Evolutionary conservation across 2,888 invertebrate genomes (phyloP), one percentile per base, ranked within the genome.

Genomic region (Meganola albula): DNA sequence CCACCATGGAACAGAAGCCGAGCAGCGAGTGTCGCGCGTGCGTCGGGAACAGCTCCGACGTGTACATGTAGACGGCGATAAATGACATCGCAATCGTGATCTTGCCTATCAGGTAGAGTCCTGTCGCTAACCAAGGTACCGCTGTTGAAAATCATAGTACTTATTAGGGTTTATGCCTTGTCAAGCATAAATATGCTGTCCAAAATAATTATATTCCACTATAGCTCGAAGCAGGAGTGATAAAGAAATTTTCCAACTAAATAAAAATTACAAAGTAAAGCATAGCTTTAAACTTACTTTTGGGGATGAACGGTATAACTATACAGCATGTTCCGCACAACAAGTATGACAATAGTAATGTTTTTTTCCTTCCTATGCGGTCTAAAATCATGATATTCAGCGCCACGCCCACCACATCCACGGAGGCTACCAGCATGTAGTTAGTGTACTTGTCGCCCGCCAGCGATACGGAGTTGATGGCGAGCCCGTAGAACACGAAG

Each of bases 401-500:
- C 29, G 90, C 75, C 52, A 92, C 92, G 0, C 91, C 92, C 1
- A 93, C 90, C 44, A 93, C 89, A 68, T 94, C 94, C 33, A 92
- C 89, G 34, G 90, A 72, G 12, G 89, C 87, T 23, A 91, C 90
- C 52, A 91, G 66, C 51, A 93, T 91, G 61, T 93, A 95, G 72
- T 94, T 94, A 9, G 92, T 74, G 65, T 94, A 94, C 63, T 91
- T 91, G 65, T 94, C 90, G 0, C 93, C 93, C 12, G 90, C 89
- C 38, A 95, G 73, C 0, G 91, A 87, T 7, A 93, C 92, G 0
- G 94, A 91, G 75, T 92, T 93, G 46, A 94, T 83, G 2, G 92
- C 92, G 32, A 95, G 74, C 0, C 95, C 95, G 60, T 93, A 94
- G 71, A 93, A 95, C 23, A 94, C 91, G 48, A 94, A 90, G 0